phyloP scores from a whole-genome alignment of 2,113 vertebrate species.

The Bothrops jararaca region DNA sequence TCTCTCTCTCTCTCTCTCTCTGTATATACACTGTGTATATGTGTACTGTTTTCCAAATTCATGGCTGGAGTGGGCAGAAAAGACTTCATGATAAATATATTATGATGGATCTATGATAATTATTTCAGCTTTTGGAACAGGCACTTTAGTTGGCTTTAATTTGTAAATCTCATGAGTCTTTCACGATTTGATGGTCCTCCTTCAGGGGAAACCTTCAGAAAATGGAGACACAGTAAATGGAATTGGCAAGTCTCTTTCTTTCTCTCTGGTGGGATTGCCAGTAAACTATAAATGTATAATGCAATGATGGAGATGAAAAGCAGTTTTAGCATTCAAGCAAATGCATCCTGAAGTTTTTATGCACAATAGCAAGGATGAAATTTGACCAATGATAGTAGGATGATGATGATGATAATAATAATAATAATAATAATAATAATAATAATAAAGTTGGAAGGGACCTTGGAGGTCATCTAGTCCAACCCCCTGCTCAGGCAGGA shows the following conservation, averaged over 20 bases:
- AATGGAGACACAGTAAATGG: constrained; percentile 35
- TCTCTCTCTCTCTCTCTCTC: rapidly evolving
- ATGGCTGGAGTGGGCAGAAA: constrained; percentile 55
- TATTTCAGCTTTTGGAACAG: constrained; percentile 45
- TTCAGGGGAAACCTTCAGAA: constrained; percentile 36
- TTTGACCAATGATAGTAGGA: not conserved
- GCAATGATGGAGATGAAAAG: not conserved
- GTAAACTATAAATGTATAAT: constrained; percentile 21
- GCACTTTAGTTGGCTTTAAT: constrained; percentile 31
- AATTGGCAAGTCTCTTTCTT: constrained; percentile 5
- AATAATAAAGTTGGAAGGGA: no score
- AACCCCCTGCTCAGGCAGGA: no score
- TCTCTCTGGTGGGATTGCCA: constrained; percentile 24
- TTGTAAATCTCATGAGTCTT: constrained; percentile 44
- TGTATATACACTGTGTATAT: not conserved
- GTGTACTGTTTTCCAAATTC: constrained; percentile 1
- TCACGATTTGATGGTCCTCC: constrained; percentile 18
- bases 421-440: no score
- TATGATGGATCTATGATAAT: constrained; percentile 54
- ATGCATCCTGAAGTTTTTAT: not conserved
- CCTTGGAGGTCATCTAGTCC: no score
- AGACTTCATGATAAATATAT: constrained; percentile 19
- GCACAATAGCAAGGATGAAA: not conserved
- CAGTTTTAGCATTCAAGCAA: not conserved
- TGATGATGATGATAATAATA: no score